A percentile compares a stretch with the other conserved stretches of the same genome.
Evolutionary conservation across 2,113 vertebrate species (phyloP).

Genomic region (Cynocephalus volans): DNA sequence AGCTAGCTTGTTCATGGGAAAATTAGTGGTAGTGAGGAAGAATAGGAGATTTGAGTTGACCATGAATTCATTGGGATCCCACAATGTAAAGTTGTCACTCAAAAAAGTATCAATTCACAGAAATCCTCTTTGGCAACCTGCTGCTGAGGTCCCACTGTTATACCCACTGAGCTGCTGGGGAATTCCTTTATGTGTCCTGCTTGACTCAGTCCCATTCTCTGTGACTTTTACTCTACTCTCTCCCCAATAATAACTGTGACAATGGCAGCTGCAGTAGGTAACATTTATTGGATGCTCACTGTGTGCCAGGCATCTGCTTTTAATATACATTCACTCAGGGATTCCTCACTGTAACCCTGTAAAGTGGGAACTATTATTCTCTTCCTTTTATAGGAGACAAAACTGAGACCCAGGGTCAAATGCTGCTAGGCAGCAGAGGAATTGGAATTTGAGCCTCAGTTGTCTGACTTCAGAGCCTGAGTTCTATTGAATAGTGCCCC

Average conservation of each 20-base stretch:
- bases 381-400: conserved; percentile 5
- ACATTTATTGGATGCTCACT: neutral
- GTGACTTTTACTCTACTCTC: neutral
- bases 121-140: neutral
- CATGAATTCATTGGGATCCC: neutral
- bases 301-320: neutral
- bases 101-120: neutral
- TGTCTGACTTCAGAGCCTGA: conserved; percentile 44
- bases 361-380: neutral
- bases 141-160: neutral
- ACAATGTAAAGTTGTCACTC: neutral
- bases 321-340: neutral
- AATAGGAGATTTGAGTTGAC: neutral
- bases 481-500: neutral
- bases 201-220: neutral
- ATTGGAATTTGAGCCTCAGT: neutral
- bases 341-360: neutral
- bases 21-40: neutral
- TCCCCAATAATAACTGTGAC: neutral
- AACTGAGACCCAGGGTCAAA: neutral
- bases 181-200: neutral
- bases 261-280: neutral
- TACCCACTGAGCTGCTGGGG: neutral
- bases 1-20: neutral
- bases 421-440: neutral